Base-by-base conservation (phyloP, 2,888 invertebrate genomes). In the Anoplius nigerrimus region DNA sequence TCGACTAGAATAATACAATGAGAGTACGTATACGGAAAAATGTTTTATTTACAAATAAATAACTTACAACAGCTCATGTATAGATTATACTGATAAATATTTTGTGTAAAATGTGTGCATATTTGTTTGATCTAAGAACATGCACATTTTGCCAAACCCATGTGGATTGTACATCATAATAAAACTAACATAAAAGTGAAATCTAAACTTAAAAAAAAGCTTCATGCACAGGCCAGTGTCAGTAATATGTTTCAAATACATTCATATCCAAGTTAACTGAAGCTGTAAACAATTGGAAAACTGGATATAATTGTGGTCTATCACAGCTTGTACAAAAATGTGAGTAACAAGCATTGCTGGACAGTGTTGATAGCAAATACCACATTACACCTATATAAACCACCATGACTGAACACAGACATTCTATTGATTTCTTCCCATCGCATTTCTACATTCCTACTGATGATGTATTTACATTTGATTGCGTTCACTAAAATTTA, bases 31-130 rank as follows among this genome's bases (percentile, higher is more conserved):
- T 79, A 62, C 70, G 66, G 59, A 76, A 75, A 75, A 74, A 65
- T 71, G 66, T 57, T 78, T 77, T 76, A 76, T 72, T 74, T 76
- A 71, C 69, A 74, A 67, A 56, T 57, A 56, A 65, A 71, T 67
- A 71, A 66, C 53, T 66, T 66, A 62, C 62, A 68, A 55, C 57
- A 64, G 51, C 13, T 54, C 62, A 13, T 62, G 22, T n/a, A 55
- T 18, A 57, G 53, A 1, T 65, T 45, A 65, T 51, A 63, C 57
- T 11, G 52, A 72, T 74, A 75, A 70, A 66, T 54, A 43, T 66
- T 59, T 54, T 64, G 22, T 58, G 55, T 48, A 62, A 16, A 11
- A 21, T 51, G 63, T 72, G 66, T 74, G 76, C 62, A 63, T 22
- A 48, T 45, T 27, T 46, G n/a, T 21, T 20, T 34, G 42, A 20